Percentiles rank a stretch among this genome's conserved stretches.
Conservation (phyloP, 2,888 invertebrate species). For the Noctua comes region DNA sequence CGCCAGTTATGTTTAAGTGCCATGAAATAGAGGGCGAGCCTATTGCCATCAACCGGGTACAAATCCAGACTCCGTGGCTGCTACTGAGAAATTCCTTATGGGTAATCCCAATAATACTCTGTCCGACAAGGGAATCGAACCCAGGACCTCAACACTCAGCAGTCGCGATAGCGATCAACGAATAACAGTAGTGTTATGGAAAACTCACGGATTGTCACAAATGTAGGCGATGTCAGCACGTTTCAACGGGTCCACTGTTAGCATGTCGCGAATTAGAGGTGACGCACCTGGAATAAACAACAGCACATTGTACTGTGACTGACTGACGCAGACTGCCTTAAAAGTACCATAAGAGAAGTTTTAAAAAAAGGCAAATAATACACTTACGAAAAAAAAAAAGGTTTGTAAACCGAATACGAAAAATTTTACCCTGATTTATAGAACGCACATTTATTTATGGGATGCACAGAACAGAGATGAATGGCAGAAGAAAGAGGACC, state of each 20-base stretch:
- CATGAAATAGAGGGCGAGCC: neutral
- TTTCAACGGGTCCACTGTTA: conserved; percentile 97
- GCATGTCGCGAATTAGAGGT: conserved; percentile 97
- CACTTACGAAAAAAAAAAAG: no score
- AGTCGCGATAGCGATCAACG: neutral
- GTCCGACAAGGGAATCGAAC: neutral
- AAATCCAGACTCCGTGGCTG: neutral
- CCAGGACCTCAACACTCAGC: neutral
- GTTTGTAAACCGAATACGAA: neutral
- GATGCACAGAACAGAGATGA: no score
- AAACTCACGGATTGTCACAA: conserved; percentile 95
- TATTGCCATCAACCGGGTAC: neutral
- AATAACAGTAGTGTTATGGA: neutral
- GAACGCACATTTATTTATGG: no score
- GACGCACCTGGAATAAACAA: conserved; percentile 94
- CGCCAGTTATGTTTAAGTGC: neutral
- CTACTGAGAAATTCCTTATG: neutral
- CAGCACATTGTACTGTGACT: neutral
- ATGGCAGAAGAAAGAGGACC: no score
- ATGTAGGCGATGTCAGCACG: conserved; percentile 98
- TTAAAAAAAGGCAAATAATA: no score
- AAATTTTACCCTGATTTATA: neutral
- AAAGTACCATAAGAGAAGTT: no score
- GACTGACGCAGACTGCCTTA: neutral
- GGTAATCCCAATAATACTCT: neutral